Evolutionary conservation across 2,113 vertebrate species (phyloP), one percentile per base, ranked within the genome.

Genomic region (Sorex fumeus): DNA sequence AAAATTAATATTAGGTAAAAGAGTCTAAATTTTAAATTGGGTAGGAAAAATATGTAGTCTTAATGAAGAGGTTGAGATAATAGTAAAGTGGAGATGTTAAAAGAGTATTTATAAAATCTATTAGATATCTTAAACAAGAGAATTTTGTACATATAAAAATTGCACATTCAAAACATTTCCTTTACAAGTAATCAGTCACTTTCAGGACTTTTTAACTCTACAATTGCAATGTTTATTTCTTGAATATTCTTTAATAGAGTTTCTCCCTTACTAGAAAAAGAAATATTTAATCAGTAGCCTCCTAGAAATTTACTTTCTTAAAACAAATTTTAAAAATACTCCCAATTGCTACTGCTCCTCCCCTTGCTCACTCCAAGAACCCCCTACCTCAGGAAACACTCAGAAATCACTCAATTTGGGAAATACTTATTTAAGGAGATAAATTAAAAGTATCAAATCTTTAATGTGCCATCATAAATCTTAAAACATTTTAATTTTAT

Each of bases 1-100:
- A 90, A 87, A 95, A 30, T 8, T 78, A 84, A 94, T 89, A 86
- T 88, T 86, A 90, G 34, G 21, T 53, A 81, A 84, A 80, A 12
- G 0, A 32, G 4, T 6, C 57, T 47, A 92, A 88, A 84, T 87
- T 80, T 94, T 81, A 40, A 40, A 40, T 40, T 80, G 88, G 91
- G 60, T 6, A 21, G 89, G 66, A 13, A 93, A 34, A 15, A 93
- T 90, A n/a, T 92, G 6, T 90, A 53, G 70, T 36, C 30, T 69
- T 92, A 80, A 88, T 21, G 36, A 27, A 15, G 6, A 0, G 25
- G 64, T 66, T 6, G 28, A 7, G 64, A 30, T 62, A 62, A 62
- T 25, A 62, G 9, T 62, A 9, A 64, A 25, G 45, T 60, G 72
- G 47, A 15, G 79, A 7, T 87, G 11, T 77, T 50, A 6, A 9